Percentiles rank a stretch among this genome's conserved stretches.
Conservation (phyloP, 1,140 invertebrate species). For the Drosophila arawakana region DNA sequence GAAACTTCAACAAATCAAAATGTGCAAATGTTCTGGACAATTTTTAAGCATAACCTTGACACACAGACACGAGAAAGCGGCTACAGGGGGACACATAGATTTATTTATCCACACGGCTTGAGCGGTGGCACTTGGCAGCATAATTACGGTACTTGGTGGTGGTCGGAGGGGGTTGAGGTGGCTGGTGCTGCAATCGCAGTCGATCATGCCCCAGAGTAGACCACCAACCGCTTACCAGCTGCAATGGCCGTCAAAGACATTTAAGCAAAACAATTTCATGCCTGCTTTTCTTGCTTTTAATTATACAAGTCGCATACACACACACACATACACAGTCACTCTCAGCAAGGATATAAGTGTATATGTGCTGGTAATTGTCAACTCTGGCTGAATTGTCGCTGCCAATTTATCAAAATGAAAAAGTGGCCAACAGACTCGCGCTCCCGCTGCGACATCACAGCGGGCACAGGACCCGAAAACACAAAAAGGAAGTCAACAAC, state of each 20-base stretch:
- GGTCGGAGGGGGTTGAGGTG: no score
- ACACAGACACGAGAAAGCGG: slow-evolving; percentile 54
- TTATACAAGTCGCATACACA: slow-evolving; percentile 54
- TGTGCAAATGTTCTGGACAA: slow-evolving; percentile 77
- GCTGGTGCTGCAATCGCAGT: slow-evolving; percentile 66
- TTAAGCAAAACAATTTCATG: slow-evolving; percentile 75
- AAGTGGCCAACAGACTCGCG: slow-evolving; percentile 45
- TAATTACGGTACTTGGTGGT: slow-evolving; percentile 44
- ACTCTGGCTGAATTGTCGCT: slow-evolving; percentile 79
- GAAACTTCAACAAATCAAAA: slow-evolving; percentile 72
- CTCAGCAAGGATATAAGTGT: slow-evolving; percentile 18
- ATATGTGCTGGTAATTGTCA: slow-evolving; percentile 72
- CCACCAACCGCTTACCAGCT: slow-evolving; percentile 53
- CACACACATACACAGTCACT: slow-evolving; percentile 10
- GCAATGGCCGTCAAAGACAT: slow-evolving; percentile 47
- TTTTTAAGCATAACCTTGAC: slow-evolving; percentile 72
- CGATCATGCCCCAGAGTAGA: slow-evolving; percentile 72
- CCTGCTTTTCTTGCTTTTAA: slow-evolving; percentile 71
- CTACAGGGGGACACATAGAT: slow-evolving; percentile 14
- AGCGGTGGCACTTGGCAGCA: slow-evolving; percentile 63
- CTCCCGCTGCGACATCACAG: slow-evolving; percentile 52
- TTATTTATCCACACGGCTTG: not conserved
- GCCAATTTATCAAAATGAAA: slow-evolving; percentile 75
- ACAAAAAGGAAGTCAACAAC: not conserved
- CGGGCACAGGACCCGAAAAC: slow-evolving; percentile 26